phyloP scores from a whole-genome alignment of 2,113 vertebrate genomes.

The Probosciger aterrimus region DNA sequence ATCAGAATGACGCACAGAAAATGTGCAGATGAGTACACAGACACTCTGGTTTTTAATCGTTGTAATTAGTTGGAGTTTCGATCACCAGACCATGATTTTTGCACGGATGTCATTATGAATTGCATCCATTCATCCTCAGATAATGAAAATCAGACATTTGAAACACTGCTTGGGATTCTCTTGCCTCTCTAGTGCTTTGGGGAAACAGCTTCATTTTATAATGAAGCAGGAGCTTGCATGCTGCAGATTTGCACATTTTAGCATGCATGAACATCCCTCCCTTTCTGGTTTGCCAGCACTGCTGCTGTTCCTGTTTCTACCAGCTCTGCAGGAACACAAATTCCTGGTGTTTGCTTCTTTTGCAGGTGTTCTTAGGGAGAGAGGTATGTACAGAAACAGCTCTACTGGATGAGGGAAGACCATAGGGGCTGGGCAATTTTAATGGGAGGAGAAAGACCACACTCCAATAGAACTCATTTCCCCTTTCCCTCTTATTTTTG shows the following conservation, averaged over 20 bases:
- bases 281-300: background rate
- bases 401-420: background rate
- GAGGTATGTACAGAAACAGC: background rate
- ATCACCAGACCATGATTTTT: conserved; percentile 7
- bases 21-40: background rate
- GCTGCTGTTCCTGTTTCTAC: background rate
- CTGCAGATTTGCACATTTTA: background rate
- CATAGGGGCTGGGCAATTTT: background rate
- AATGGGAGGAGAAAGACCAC: background rate
- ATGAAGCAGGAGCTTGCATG: background rate
- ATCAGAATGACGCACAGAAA: background rate
- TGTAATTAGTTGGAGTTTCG: conserved; percentile 6
- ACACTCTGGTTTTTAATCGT: background rate
- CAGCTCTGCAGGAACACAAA: background rate
- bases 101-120: background rate
- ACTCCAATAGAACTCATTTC: background rate
- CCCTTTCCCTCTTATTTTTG: background rate
- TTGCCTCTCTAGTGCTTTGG: background rate
- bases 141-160: background rate
- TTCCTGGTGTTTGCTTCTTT: background rate
- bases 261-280: background rate
- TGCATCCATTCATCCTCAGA: background rate
- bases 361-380: background rate
- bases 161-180: background rate
- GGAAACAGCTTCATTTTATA: background rate